phyloP scores from a whole-genome alignment of 2,797 vertebrate species.

The Acanthiza pusilla region DNA sequence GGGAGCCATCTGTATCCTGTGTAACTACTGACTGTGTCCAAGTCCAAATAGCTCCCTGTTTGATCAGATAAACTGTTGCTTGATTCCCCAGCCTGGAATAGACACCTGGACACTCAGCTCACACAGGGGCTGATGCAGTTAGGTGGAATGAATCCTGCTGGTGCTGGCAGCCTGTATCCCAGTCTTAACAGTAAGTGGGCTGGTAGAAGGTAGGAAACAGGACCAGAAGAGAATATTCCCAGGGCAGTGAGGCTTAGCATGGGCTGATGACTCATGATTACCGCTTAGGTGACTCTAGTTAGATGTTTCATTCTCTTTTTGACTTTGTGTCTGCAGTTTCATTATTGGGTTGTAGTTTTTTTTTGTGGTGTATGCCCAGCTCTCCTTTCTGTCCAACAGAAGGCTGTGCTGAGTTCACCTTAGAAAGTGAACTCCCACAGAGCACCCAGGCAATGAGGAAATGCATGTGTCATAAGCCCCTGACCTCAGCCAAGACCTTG shows the following conservation, averaged over 20 bases:
- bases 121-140: accelerated
- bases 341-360: background rate
- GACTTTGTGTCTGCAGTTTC: background rate
- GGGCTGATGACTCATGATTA: background rate
- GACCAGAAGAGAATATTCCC: background rate
- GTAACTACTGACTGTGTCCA: background rate
- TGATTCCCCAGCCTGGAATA: background rate
- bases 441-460: background rate
- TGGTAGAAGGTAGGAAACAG: background rate
- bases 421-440: background rate
- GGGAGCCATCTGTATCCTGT: background rate
- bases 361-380: background rate
- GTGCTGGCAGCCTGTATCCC: background rate
- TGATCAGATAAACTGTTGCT: background rate
- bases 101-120: background rate
- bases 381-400: background rate
- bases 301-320: background rate
- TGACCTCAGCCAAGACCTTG: background rate
- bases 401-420: background rate
- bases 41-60: background rate
- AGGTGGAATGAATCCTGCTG: background rate
- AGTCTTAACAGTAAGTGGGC: background rate
- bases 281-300: background rate
- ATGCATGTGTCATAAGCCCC: background rate
- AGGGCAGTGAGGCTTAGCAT: background rate